Conservation (phyloP, 2,797 vertebrate genomes). For the Gephyroberyx darwinii region DNA sequence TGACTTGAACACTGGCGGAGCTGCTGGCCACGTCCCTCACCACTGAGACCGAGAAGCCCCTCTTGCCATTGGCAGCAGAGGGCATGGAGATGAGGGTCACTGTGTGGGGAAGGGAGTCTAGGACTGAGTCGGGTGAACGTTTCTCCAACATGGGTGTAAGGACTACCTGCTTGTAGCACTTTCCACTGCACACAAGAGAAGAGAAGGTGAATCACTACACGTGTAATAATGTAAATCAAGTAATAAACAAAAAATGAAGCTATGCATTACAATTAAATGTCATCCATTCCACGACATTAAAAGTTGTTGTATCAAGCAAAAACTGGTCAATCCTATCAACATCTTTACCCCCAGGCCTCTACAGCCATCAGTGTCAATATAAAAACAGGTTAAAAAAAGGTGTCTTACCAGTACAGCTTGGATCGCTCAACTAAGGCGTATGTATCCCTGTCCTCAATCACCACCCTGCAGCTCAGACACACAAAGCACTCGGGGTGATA, state of each 20-base stretch:
- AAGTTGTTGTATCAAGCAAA: too few relatives aligned
- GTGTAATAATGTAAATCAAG: not conserved
- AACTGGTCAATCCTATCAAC: not conserved
- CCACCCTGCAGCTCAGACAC: slow-evolving; percentile 96
- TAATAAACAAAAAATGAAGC: not conserved
- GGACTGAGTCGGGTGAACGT: slow-evolving; percentile 86
- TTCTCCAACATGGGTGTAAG: slow-evolving; percentile 94
- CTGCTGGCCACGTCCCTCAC: slow-evolving; percentile 85
- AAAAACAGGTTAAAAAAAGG: slow-evolving; percentile 3
- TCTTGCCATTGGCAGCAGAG: slow-evolving; percentile 89
- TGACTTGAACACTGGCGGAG: slow-evolving; percentile 89
- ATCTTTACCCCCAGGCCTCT: not conserved
- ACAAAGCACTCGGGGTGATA: slow-evolving; percentile 98
- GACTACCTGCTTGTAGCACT: slow-evolving; percentile 95
- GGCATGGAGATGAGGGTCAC: slow-evolving; percentile 95
- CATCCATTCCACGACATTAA: not conserved
- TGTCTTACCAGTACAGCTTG: slow-evolving; percentile 93
- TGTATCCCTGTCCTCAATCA: slow-evolving; percentile 94
- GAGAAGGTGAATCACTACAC: slow-evolving; percentile 5
- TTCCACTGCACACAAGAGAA: slow-evolving; percentile 82
- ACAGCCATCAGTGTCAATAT: not conserved
- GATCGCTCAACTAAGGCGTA: slow-evolving; percentile 94
- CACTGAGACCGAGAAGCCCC: slow-evolving; percentile 91
- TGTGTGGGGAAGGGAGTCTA: slow-evolving; percentile 92
- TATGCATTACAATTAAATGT: not conserved